A percentile compares a stretch with the other conserved stretches of the same genome.
These are phyloP conservation scores for Melospiza georgiana DNA, from an alignment of 2,113 vertebrate species.

Conservation along the genomic window DNA sequence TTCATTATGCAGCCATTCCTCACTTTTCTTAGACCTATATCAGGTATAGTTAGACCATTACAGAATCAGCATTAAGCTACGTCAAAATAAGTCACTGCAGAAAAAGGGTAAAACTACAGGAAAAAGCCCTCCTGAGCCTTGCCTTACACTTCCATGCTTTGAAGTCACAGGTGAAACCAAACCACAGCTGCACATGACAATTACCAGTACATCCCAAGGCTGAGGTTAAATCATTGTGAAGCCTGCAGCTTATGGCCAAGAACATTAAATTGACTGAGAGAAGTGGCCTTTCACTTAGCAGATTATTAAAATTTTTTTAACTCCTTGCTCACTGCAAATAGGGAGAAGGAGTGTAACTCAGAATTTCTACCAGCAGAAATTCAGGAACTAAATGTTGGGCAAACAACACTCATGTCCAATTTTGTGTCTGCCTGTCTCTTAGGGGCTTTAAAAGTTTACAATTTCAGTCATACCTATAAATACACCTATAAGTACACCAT, in stretches of 20 bases:
- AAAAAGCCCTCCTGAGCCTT: not conserved
- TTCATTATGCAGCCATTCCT: not conserved
- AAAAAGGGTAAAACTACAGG: not conserved
- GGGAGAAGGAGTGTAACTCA: not conserved
- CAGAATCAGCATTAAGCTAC: not conserved
- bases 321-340: not conserved
- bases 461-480: not conserved
- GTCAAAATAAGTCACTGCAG: not conserved
- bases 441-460: not conserved
- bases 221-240: not conserved
- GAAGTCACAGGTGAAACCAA: not conserved
- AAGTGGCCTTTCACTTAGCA: not conserved
- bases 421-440: not conserved
- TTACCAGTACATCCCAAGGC: not conserved
- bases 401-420: accelerated
- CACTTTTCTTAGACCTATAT: not conserved
- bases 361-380: not conserved
- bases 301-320: not conserved
- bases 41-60: not conserved
- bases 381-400: not conserved
- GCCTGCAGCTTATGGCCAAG: not conserved
- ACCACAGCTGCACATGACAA: not conserved
- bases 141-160: not conserved
- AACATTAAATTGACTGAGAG: not conserved
- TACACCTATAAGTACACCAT: not conserved